A percentile compares a stretch with the other conserved stretches of the same genome.
Conservation (phyloP, 2,113 vertebrate genomes). For the Aphelocoma coerulescens region DNA sequence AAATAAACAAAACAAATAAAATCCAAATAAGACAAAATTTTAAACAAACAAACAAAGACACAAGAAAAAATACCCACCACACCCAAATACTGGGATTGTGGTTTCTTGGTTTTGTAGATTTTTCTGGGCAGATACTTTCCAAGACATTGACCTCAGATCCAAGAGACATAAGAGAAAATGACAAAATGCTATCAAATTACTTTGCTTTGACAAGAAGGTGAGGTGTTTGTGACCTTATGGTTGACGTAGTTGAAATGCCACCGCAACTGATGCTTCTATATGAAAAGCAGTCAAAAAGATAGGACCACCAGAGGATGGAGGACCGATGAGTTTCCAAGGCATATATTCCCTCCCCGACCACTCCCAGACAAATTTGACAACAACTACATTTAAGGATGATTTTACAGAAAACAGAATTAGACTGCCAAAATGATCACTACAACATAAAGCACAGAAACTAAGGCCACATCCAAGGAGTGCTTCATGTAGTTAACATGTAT, state of each 20-base stretch:
- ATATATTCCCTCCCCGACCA: neutral
- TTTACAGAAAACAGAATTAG: neutral
- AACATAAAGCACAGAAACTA: neutral
- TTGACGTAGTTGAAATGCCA: neutral
- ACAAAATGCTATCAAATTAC: neutral
- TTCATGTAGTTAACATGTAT: neutral
- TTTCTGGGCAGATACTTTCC: neutral
- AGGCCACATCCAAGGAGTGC: neutral
- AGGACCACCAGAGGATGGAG: neutral
- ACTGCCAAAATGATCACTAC: neutral
- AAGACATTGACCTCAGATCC: neutral
- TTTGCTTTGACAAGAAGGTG: neutral
- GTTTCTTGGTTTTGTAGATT: neutral
- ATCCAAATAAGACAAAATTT: neutral
- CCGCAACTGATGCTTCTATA: neutral
- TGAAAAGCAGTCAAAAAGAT: neutral
- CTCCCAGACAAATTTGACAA: neutral
- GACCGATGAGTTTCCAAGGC: neutral
- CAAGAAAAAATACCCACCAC: neutral
- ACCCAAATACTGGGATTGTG: neutral
- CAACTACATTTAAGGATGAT: neutral
- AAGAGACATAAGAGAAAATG: neutral
- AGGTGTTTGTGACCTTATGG: neutral
- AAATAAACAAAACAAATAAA: neutral
- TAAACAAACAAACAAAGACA: neutral